Evolutionary conservation across 2,113 vertebrate species (phyloP), one percentile per base, ranked within the genome.

Genomic region (Esox niger): DNA sequence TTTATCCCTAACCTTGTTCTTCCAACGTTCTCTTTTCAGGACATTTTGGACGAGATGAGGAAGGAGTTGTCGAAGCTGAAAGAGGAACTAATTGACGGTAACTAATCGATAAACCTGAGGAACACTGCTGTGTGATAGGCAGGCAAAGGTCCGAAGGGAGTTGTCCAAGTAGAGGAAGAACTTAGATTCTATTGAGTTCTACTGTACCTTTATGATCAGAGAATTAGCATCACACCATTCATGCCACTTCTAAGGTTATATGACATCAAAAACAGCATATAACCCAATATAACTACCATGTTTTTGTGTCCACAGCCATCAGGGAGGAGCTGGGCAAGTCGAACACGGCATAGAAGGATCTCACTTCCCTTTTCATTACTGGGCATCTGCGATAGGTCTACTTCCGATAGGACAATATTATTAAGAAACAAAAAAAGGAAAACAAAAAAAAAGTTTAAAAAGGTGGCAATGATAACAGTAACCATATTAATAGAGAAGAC

Each of bases 21-120:
- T 33, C 13, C 8, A 21, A 47, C 59, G 31, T 61, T 68, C 20
- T 21, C 35, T 35, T 76, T 86, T 47, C 35, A 99, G 97, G 97
- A 99, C 79, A 98, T 99, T 86, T 91, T 99, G 92, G 96, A 99
- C 71, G 97, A 98, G 91, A 99, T 99, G 97, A 95, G 96, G 71
- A 99, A 98, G 91, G 97, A 99, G 87, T 84, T 99, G 88, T 92
- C 93, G 0, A 99, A 98, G 87, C 93, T 99, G 89, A 99, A 99
- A 92, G 96, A 98, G 82, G 97, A 99, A 82, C 95, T 99, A 79
- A 97, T 99, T 79, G 95, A 99, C 88, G 97, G 97, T 98, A 88
- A 91, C 86, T 88, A n/a, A 52, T 52, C 21, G 47, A 52, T 52
- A 9, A 52, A 21, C 47, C n/a, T 57, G 2, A 21, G n/a, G 10